These are phyloP conservation scores for Rhea americana DNA, from an alignment of 2,113 vertebrate species.

Conservation along the genomic window DNA sequence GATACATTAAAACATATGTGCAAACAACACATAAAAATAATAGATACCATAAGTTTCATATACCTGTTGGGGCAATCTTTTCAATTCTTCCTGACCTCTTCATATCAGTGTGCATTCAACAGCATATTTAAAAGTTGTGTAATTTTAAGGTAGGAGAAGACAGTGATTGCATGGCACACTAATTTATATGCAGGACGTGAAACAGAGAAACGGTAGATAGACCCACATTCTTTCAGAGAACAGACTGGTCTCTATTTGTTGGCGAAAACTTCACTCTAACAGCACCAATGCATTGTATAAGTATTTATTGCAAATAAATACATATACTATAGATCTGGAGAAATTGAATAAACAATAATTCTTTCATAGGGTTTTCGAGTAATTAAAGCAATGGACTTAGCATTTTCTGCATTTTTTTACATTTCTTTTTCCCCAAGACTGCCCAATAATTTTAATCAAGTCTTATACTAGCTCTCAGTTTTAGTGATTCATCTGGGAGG, in stretches of 20 bases:
- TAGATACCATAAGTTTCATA: neutral
- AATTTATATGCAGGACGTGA: neutral
- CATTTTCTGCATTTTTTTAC: neutral
- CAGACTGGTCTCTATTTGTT: neutral
- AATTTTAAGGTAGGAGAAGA: neutral
- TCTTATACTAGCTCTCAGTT: neutral
- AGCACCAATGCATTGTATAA: neutral
- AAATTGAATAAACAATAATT: neutral
- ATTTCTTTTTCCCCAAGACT: too few relatives aligned
- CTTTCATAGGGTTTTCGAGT: neutral
- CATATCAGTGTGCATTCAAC: neutral
- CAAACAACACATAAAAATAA: neutral
- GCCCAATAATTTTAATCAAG: neutral
- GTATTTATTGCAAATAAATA: neutral
- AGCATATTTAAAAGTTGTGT: neutral
- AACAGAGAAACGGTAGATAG: neutral
- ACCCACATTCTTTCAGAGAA: neutral
- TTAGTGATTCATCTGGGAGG: conserved; percentile 47
- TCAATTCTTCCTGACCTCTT: neutral
- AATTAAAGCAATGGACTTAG: neutral
- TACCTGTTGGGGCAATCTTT: neutral
- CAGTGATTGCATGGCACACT: neutral
- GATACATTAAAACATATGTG: neutral
- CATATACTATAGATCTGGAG: neutral
- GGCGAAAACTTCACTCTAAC: neutral